Evolutionary conservation across 1,140 invertebrate species (phyloP), one percentile per base, ranked within the genome.

Genomic region (Camponotus vicinus): DNA sequence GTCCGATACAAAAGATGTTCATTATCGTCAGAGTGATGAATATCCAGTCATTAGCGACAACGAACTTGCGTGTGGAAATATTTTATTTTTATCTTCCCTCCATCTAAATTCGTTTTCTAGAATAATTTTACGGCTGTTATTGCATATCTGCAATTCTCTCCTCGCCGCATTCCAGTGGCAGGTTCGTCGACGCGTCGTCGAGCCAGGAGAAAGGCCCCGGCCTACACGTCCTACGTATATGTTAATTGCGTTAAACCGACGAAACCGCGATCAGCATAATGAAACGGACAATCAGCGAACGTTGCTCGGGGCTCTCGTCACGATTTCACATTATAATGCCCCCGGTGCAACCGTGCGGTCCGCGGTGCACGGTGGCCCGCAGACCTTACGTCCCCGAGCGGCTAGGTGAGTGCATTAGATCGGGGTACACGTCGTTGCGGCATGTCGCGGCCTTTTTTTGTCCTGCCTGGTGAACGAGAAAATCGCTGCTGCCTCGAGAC

Each of bases 391-490:
- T 88, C 57, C 87, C 87, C 85, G 66, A 70, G 78, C 75, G 63
- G 86, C 88, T 90, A 91, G 84, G 90, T 85, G 85, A 90, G 90
- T 73, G 78, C 89, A 91, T 91, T 91, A 91, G 90, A 91, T 90
- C 90, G 87, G 79, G 89, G 87, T 92, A 93, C 87, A 89, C 88
- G 91, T 89, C 89, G 89, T 90, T 79, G 90, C 90, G 90, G 91
- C 93, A 93, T 94, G 93, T 94, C 89, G 90, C 87, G 78, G 86
- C 71, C 91, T 92, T 93, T 93, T 94, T 92, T 91, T 78, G 67
- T 73, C 69, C 85, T 64, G 61, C 49, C 49, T 90, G 88, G 82
- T 86, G 55, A 75, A 87, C 92, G 90, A 94, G 93, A 94, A 94
- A 94, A 94, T 94, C 91, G 89, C 87, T 55, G 89, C 78, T 91